Conservation (phyloP, 2,888 invertebrate genomes). For the Oxystoma pomonae region DNA sequence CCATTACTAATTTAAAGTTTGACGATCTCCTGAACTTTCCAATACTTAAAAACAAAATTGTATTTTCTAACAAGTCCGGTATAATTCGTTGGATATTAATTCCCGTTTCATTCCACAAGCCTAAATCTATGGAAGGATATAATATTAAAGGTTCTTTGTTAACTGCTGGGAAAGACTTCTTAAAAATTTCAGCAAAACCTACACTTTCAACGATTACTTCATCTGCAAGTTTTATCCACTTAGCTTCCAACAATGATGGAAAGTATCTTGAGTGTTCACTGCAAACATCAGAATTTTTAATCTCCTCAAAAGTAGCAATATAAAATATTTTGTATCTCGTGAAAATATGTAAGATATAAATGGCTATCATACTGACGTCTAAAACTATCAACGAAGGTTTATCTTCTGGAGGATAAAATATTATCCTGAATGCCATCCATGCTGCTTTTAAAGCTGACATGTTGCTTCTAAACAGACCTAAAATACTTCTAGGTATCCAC, state of each 20-base stretch:
- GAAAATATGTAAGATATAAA: constrained; percentile 36
- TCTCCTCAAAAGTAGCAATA: constrained; percentile 33
- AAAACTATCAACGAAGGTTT: constrained; percentile 37
- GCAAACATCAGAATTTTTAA: constrained; percentile 29
- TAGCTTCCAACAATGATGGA: constrained; percentile 35
- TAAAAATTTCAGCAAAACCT: constrained; percentile 38
- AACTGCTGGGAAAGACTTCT: constrained; percentile 37
- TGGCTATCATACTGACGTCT: constrained; percentile 36
- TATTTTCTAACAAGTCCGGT: constrained; percentile 38
- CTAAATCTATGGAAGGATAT: constrained; percentile 39
- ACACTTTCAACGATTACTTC: constrained; percentile 40
- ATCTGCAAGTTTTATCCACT: constrained; percentile 38
- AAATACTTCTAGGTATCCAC: constrained; percentile 39
- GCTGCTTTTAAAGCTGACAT: constrained; percentile 32
- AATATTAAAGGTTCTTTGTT: constrained; percentile 32
- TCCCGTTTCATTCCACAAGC: constrained; percentile 37
- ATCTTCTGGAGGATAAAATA: constrained; percentile 35
- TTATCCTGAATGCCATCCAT: constrained; percentile 36
- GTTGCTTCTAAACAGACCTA: constrained; percentile 29
- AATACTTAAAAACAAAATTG: constrained; percentile 38
- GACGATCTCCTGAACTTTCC: constrained; percentile 38
- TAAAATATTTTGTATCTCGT: constrained; percentile 37
- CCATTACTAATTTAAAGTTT: constrained; percentile 40
- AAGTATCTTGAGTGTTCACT: constrained; percentile 34
- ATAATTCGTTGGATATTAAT: constrained; percentile 39